Base-by-base conservation (phyloP, 2,797 vertebrate genomes). In the Micropoecilia bifurca region DNA sequence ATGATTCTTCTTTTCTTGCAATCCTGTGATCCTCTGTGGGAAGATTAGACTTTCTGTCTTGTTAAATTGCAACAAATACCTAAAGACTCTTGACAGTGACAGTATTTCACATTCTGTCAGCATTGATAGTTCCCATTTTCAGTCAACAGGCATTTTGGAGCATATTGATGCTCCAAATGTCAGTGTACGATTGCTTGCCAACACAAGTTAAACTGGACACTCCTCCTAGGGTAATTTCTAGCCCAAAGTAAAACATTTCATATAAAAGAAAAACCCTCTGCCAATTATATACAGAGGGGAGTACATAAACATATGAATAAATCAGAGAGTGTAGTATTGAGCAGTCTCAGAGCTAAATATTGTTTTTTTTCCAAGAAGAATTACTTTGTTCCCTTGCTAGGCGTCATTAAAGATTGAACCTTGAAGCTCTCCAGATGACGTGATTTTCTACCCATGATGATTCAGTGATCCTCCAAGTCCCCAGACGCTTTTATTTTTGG, bases 401-500 rank as follows among this genome's bases (percentile, higher is more conserved):
- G 68, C 87, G 45, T 79, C 79, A 84, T 88, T 90, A 82, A 86
- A 92, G 86, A 90, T 79, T 85, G 91, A 93, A 92, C 91, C 90
- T 88, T 80, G 85, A 90, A 90, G 86, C 88, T 92, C 90, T 91
- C 90, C 85, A 91, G 93, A 91, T 93, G 89, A 94, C 91, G 88
- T 87, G 93, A 94, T 93, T 94, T 92, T 93, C 92, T 91, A 90
- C 87, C 92, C 91, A 78, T 86, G 91, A 90, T 93, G 93, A 95
- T 95, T 95, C 93, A 91, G 93, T 92, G 93, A 95, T 93, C 91
- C 91, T 90, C 80, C 87, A 61, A 72, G 86, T 95, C 94, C 94
- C 94, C 83, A 76, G 94, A 90, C 85, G 6, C 91, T 93, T 71
- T 96, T 95, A 95, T 96, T 96, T 96, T 95, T 94, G 94, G 95